Evolutionary conservation across 2,113 vertebrate genomes (phyloP).

Genomic region (Pachycephala philippinensis): DNA sequence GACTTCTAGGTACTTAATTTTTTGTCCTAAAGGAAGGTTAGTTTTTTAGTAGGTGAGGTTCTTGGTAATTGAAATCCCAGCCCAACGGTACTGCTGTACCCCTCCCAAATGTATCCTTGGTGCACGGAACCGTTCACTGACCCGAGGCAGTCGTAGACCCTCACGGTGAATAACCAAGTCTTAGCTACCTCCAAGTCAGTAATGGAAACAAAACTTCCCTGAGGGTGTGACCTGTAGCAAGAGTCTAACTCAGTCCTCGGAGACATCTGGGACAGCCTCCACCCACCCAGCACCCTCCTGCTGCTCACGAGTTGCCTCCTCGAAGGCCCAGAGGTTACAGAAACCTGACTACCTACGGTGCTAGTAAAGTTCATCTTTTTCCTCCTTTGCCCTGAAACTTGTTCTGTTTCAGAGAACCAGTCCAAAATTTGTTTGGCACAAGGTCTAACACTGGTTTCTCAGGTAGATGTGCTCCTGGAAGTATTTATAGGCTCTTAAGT

Average conservation of each 20-base stretch:
- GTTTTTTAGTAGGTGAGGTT: not conserved
- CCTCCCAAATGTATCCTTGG: not conserved
- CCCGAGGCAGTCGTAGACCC: not conserved
- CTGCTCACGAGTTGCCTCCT: not conserved
- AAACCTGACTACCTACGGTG: not conserved
- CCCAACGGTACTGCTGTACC: not conserved
- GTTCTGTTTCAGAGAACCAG: not conserved
- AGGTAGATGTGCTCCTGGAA: not conserved
- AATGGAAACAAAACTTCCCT: not conserved
- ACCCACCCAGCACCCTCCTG: not conserved
- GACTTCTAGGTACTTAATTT: not conserved
- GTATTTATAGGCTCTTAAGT: not conserved
- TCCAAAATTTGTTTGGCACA: fast-evolving
- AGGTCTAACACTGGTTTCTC: not conserved
- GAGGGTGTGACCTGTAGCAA: not conserved
- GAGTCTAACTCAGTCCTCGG: not conserved
- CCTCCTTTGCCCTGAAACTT: not conserved
- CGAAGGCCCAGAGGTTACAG: not conserved
- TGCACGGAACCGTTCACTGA: not conserved
- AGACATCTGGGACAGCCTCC: not conserved
- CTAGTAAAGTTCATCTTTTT: not conserved
- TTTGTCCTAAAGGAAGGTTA: not conserved
- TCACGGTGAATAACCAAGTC: not conserved
- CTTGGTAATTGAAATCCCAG: not conserved
- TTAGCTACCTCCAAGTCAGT: not conserved